Evolutionary conservation across 1,140 invertebrate species (phyloP), one percentile per base, ranked within the genome.

Genomic region (Carposina sasakii): DNA sequence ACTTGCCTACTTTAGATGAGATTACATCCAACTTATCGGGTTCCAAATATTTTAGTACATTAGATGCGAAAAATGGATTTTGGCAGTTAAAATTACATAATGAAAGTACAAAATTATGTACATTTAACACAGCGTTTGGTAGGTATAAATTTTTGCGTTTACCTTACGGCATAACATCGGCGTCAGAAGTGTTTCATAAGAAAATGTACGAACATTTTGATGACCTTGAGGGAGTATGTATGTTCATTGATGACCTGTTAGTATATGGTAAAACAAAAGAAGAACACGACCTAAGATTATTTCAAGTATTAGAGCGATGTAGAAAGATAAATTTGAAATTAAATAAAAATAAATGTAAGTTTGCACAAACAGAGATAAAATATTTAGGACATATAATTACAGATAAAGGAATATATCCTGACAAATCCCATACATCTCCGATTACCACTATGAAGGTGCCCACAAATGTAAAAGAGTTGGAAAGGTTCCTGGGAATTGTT

Each of bases 71-170:
- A 4, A 8, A 5, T 5, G 31, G 31, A 13, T 8, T 82, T 64
- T 53, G 78, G 44, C 23, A 43, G 4, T 23, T 43, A 12, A 12
- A 8, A 12, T 22, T 43, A 8, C 9, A 62, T 57, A 10, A 62
- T 57, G 43, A 67, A 15, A 76, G 71, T 41, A 46, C 50, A 19
- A 55, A 78, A 12, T 55, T 71, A 6, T 71, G 66, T 42, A 81
- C 73, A 2, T 76, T 86, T 57, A 68, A 61, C 19, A 83, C 81
- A 8, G 69, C 70, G 2, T 82, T 67, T 49, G 78, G 44, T 22
- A 33, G 44, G 16, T 46, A 34, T 34, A 46, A 48, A 48, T 48
- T 48, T 23, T 37, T 48, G 28, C 15, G 45, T 17, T 17, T 48
- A 24, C 45, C 44, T 2, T 46, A 17, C 16, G 44, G 44, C 3